Evolutionary conservation across 2,797 vertebrate species (phyloP).

Genomic region (Haliaeetus vocifer): DNA sequence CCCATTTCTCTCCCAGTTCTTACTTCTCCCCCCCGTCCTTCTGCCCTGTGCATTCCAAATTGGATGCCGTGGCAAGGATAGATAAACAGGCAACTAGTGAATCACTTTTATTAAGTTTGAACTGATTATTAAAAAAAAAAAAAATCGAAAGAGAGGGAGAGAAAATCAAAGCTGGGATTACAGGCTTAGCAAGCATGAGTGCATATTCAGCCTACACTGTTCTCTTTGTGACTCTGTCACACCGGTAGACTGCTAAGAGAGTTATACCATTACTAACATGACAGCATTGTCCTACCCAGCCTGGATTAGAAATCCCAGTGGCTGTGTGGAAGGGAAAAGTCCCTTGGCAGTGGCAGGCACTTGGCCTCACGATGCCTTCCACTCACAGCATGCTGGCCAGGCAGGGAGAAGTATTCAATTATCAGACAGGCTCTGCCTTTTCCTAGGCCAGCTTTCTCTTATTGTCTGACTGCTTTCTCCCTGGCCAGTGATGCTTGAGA

Average conservation of each 20-base stretch:
- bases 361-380: constrained; percentile 24
- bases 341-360: constrained; percentile 33
- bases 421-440: constrained; percentile 13
- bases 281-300: constrained; percentile 59
- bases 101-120: constrained; percentile 40
- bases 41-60: neutral
- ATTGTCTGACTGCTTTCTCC: constrained; percentile 33
- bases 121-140: neutral
- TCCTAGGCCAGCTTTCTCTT: constrained; percentile 22
- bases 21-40: neutral
- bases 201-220: constrained; percentile 61
- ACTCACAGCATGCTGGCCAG: neutral
- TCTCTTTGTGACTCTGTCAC: constrained; percentile 61
- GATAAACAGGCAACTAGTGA: constrained; percentile 34
- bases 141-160: neutral
- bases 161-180: constrained; percentile 63
- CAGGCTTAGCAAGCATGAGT: constrained; percentile 54
- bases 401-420: constrained; percentile 37
- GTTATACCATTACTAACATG: constrained; percentile 62
- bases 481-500: constrained; percentile 52
- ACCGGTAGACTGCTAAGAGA: constrained; percentile 55
- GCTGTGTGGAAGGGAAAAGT: neutral
- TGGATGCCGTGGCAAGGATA: neutral
- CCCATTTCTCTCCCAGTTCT: neutral
- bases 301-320: constrained; percentile 54